Evolutionary conservation across 2,888 invertebrate species (phyloP), one percentile per base, ranked within the genome.

Genomic region (Archips crataeganus): DNA sequence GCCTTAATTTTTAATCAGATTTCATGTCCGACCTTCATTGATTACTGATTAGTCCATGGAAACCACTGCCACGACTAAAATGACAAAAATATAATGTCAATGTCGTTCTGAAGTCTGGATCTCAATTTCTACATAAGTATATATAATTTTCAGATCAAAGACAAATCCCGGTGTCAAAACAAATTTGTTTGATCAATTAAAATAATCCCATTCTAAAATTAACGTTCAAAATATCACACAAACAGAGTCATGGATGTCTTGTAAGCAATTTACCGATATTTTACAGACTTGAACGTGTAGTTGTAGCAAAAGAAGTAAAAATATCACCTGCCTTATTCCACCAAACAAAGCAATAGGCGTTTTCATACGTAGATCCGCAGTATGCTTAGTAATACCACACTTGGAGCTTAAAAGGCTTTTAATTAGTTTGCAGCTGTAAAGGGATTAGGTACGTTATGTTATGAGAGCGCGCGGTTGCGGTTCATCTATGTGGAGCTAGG

Each of bases 381-480:
- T n/a, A 39, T n/a, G n/a, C 60, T 36, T 36, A 60, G 36, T 59
- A 59, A 36, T 36, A 13, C 13, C 10, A 59, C 59, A 59, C 59
- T 13, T 34, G 32, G 34, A 34, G 60, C 60, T 60, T 60, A 39
- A 36, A 60, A 60, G 39, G 60, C 34, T 60, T 60, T 60, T 60
- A 60, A 60, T 60, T 60, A 60, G n/a, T 60, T 60, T 36, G n/a
- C 60, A 60, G 39, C 60, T 32, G 57, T 32, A 32, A 54, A 32
- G 57, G 57, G 57, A 32, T 57, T 57, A 32, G 3, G 32, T 11
- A 57, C 32, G 32, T 32, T 9, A 10, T 32, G 57, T 57, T 57
- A 32, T 57, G 57, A 57, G 32, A 57, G 32, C n/a, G 57, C 9
- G 57, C 3, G 32, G 32, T 32, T 57, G 32, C 57, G 32, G 57